phyloP scores from a whole-genome alignment of 2,113 vertebrate species.

The Caranx melampygus region DNA sequence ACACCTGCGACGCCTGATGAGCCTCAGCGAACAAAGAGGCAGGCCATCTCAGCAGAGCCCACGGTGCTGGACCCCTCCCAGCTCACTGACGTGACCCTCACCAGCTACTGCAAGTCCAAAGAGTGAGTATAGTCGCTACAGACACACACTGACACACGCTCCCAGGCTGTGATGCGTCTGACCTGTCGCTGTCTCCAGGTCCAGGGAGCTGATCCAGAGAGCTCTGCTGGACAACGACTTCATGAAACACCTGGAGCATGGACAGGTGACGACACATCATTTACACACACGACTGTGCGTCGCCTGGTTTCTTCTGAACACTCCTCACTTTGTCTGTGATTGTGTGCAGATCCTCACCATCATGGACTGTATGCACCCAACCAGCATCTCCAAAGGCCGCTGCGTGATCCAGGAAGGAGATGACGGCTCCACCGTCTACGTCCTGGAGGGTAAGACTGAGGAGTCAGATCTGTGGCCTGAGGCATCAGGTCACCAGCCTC shows the following conservation, averaged over 20 bases:
- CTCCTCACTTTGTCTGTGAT: accelerated
- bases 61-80: constrained; percentile 75
- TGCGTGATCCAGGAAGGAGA: constrained; percentile 84
- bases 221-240: constrained; percentile 85
- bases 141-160: constrained; percentile 9
- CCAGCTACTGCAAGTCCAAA: constrained; percentile 81
- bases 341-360: constrained; percentile 79
- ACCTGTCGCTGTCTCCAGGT: constrained; percentile 52
- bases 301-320: background rate
- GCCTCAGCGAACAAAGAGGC: constrained; percentile 81
- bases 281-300: too few relatives aligned
- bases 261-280: constrained; percentile 70
- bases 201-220: constrained; percentile 79
- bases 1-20: constrained; percentile 51
- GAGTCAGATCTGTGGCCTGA: background rate
- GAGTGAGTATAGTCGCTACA: constrained; percentile 66
- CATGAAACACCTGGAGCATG: constrained; percentile 83
- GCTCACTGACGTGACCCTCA: constrained; percentile 77
- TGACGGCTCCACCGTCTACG: constrained; percentile 82
- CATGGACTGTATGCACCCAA: constrained; percentile 84
- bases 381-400: constrained; percentile 72
- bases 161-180: background rate
- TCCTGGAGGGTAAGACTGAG: constrained; percentile 78
- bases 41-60: constrained; percentile 85
- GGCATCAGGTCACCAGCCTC: too few relatives aligned